Base-by-base conservation (phyloP, 1,140 invertebrate genomes). In the Bombus terrestris region DNA sequence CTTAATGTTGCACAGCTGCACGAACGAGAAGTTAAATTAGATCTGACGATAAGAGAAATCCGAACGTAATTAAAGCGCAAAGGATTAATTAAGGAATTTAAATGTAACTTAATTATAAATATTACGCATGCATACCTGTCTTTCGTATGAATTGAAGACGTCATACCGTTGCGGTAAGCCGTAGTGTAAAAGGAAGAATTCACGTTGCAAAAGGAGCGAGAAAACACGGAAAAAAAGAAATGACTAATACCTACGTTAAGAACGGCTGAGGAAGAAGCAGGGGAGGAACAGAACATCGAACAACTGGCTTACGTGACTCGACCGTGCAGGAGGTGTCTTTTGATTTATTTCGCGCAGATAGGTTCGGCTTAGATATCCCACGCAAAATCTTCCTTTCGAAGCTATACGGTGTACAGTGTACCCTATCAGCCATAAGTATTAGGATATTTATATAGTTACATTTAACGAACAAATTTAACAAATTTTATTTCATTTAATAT, bases 321-420 rank as follows among this genome's bases (percentile, higher is more conserved):
- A 53, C 73, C 80, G 78, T 74, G 41, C 66, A 37, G 41, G 59
- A 81, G 57, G 39, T 43, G 72, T 37, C 9, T 32, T 86, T 84
- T 83, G 85, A 86, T 83, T 86, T 88, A 85, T 85, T 89, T 86
- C 77, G 59, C 74, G 57, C 81, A 39, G 74, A 88, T 83, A 88
- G 82, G 81, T 85, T 81, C 37, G 18, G 64, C 80, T 85, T 82
- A 88, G 73, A 77, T 78, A 74, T 71, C 57, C 68, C 32, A 62
- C 59, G 73, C 28, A 9, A 2, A n/a, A 35, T 66, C 22, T 32
- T 57, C 53, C 9, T 32, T n/a, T 69, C 37, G 4, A 68, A 22
- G 1, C 13, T 66, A n/a, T 22, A 39, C 47, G 18, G 18, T 53
- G 47, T 53, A 53, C 47, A 0, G 18, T 22, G 18, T 53, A 18